phyloP scores from a whole-genome alignment of 1,140 invertebrate genomes.

The Stenopsyche tienmushanensis region DNA sequence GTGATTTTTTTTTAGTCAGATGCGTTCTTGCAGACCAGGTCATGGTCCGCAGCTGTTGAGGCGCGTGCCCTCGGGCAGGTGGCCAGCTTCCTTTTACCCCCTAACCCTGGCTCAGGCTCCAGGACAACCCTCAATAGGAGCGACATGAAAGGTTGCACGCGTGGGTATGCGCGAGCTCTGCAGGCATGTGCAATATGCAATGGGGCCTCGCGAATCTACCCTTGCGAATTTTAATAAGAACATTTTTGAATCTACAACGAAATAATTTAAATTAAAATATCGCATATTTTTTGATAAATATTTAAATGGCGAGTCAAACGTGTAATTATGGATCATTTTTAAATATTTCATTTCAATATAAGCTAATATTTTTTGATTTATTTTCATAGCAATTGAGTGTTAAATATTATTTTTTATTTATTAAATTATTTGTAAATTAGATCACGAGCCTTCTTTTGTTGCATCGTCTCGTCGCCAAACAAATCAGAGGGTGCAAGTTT shows the following conservation, averaged over 20 bases:
- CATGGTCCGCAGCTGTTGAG: slow-evolving; percentile 27
- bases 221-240: too few relatives aligned
- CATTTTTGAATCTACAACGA: too few relatives aligned
- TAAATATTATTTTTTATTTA: too few relatives aligned
- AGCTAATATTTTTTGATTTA: too few relatives aligned
- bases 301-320: too few relatives aligned
- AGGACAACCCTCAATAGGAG: slow-evolving; percentile 6
- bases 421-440: too few relatives aligned
- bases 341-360: too few relatives aligned
- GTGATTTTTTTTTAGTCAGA: slow-evolving; percentile 21
- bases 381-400: too few relatives aligned
- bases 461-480: slow-evolving; percentile 9
- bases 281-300: too few relatives aligned
- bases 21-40: slow-evolving; percentile 4
- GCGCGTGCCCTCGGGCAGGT: slow-evolving; percentile 38
- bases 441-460: slow-evolving; percentile 20
- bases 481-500: slow-evolving; percentile 40
- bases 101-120: slow-evolving; percentile 7
- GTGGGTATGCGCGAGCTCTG: too few relatives aligned
- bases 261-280: too few relatives aligned
- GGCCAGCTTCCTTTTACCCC: slow-evolving; percentile 18
- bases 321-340: too few relatives aligned
- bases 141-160: slow-evolving; percentile 1
- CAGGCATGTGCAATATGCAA: slow-evolving; percentile 17
- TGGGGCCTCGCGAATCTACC: slow-evolving; percentile 2